Conservation (phyloP, 2,113 vertebrate genomes). For the Felis catus region DNA sequence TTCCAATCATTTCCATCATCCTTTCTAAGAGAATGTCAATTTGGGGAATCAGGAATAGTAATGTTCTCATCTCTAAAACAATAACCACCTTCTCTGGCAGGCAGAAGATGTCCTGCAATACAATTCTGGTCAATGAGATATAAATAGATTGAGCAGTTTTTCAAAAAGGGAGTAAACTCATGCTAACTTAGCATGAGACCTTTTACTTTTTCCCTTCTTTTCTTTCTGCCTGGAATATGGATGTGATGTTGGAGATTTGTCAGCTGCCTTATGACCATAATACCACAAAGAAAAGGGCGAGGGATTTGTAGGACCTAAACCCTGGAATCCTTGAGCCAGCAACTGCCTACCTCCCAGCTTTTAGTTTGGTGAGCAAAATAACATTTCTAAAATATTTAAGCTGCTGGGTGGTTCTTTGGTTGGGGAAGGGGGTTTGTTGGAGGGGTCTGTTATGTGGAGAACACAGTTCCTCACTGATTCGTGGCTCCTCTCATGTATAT, state of each 20-base stretch:
- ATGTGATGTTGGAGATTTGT: background rate
- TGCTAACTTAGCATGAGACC: background rate
- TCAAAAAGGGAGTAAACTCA: background rate
- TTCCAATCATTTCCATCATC: background rate
- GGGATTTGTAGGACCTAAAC: background rate
- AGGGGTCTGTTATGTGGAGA: background rate
- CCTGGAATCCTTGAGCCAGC: background rate
- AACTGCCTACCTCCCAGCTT: background rate
- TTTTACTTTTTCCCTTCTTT: background rate
- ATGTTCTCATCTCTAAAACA: background rate
- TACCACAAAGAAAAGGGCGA: background rate
- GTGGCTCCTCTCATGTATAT: background rate
- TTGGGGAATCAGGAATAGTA: fast-evolving
- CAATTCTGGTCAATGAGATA: background rate
- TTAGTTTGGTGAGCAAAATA: background rate
- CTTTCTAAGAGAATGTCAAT: background rate
- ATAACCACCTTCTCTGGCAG: background rate
- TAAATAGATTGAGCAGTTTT: background rate
- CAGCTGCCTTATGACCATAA: background rate
- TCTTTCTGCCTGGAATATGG: background rate
- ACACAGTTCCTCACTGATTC: background rate
- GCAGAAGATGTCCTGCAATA: background rate
- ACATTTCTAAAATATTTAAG: background rate
- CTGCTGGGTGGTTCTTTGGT: background rate
- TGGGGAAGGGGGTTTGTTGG: fast-evolving